Base-by-base conservation (phyloP, 2,113 vertebrate species). In the Notiomystis cincta region DNA sequence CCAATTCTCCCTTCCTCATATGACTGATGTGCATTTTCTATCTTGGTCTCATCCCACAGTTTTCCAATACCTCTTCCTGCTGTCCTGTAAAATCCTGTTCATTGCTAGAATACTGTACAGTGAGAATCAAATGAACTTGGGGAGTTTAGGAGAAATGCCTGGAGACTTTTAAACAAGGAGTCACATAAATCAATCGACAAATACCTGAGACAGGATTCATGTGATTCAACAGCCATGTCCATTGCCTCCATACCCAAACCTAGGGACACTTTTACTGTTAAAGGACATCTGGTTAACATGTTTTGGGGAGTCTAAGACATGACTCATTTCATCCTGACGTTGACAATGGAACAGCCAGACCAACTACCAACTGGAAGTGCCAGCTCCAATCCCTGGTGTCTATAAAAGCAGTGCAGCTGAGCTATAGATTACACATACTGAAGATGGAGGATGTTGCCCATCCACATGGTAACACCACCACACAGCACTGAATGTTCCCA, bases 391-490 rank as follows among this genome's bases (percentile, higher is more conserved):
- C 44, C 62, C 12, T 30, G 13, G 4, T 38, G 44, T 38, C 69
- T 57, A 8, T 20, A 57, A n/a, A 60, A 83, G 23, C 22, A 65
- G 3, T 2, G 9, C 13, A 66, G 53, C 38, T 82, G 21, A 84
- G 17, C 50, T 81, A 44, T 0, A 45, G 24, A 33, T 24, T 15
- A 56, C 0, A 85, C 28, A 31, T 18, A 44, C 1, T 33, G 11
- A 64, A 64, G 44, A 21, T 16, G 28, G 30, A 64, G 33, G 57
- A 47, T 15, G 0, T 1, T 71, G 33, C 70, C 76, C 9, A 38
- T 58, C 61, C 78, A 61, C 27, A 3, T 16, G 53, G 45, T 24
- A 69, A 48, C 44, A 78, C 15, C 47, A 66, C 16, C 37, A 35
- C 67, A 44, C 38, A 76, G 75, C 37, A 79, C 2, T 40, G 16